phyloP scores from a whole-genome alignment of 2,888 invertebrate genomes.

The Eledone cirrhosa region DNA sequence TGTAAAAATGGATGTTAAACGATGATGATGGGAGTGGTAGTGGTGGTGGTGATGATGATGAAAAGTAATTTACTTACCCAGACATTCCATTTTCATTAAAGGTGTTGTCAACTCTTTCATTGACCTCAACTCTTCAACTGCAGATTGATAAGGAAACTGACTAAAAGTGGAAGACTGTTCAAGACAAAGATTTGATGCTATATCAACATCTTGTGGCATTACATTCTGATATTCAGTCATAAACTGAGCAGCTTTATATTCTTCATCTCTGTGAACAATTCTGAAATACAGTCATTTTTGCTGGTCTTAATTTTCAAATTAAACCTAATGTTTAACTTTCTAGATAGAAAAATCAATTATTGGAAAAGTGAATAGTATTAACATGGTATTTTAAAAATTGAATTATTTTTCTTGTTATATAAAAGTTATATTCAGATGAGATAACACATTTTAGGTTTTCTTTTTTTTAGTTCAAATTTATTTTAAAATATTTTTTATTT shows the following conservation, averaged over 20 bases:
- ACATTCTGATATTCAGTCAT: conserved; percentile 49
- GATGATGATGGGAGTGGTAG: too few relatives aligned
- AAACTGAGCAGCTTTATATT: conserved; percentile 48
- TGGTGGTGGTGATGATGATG: too few relatives aligned
- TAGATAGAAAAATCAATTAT: neutral
- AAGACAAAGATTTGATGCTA: conserved; percentile 50
- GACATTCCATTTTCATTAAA: conserved; percentile 59
- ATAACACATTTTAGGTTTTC: too few relatives aligned
- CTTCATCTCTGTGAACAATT: conserved; percentile 53
- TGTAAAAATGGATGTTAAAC: too few relatives aligned
- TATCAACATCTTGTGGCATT: conserved; percentile 46
- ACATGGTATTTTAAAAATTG: too few relatives aligned
- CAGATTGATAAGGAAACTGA: conserved; percentile 50
- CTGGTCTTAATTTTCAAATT: neutral
- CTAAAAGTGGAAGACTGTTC: conserved; percentile 25
- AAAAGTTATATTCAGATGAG: too few relatives aligned
- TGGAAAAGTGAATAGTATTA: neutral
- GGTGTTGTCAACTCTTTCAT: conserved; percentile 50
- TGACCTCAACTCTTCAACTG: conserved; percentile 48
- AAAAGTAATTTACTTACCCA: conserved; percentile 58
- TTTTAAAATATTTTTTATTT: too few relatives aligned
- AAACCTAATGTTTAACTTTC: neutral
- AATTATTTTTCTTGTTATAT: too few relatives aligned
- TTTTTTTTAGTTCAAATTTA: too few relatives aligned
- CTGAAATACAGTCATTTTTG: conserved; percentile 38